Evolutionary conservation across 2,888 invertebrate species (phyloP).

Genomic region (Agrotis puta): DNA sequence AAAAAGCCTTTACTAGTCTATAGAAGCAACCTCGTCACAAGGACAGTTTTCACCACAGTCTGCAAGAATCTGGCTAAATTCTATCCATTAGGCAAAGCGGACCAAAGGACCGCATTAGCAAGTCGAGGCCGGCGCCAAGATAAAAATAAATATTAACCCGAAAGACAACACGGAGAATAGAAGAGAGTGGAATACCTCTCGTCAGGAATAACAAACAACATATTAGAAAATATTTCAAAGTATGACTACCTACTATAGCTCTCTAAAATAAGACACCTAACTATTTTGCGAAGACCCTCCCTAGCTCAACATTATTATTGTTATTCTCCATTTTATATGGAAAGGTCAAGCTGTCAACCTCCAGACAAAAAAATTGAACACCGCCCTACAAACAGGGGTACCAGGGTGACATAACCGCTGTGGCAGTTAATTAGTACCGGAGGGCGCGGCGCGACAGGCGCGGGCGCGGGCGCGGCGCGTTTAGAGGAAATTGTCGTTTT

Average conservation of each 20-base stretch:
- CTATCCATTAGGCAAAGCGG: conserved; percentile 16
- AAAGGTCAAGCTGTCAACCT: conserved; percentile 74
- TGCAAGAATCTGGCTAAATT: conserved; percentile 13
- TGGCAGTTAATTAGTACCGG: conserved; percentile 89
- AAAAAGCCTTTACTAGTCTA: neutral
- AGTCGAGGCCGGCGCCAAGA: conserved; percentile 15
- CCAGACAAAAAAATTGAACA: conserved; percentile 78
- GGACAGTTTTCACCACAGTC: neutral
- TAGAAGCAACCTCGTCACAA: neutral
- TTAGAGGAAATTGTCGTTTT: conserved; percentile 91
- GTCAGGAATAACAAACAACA: conserved; percentile 24
- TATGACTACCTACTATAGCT: neutral
- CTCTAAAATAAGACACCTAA: conserved; percentile 44
- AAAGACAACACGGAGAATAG: conserved; percentile 9
- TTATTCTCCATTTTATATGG: conserved; percentile 58
- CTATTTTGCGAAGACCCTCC: conserved; percentile 30
- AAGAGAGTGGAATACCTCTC: conserved; percentile 18
- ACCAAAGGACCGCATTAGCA: conserved; percentile 14
- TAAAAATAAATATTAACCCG: conserved; percentile 25
- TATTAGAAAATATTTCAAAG: conserved; percentile 39
- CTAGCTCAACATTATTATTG: conserved; percentile 52
- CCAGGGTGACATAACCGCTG: conserved; percentile 90
- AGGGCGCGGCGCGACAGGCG: conserved; percentile 89
- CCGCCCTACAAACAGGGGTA: conserved; percentile 85
- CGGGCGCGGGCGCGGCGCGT: conserved; percentile 89